Conservation (phyloP, 2,797 vertebrate genomes). For the Tenualosa ilisha region DNA sequence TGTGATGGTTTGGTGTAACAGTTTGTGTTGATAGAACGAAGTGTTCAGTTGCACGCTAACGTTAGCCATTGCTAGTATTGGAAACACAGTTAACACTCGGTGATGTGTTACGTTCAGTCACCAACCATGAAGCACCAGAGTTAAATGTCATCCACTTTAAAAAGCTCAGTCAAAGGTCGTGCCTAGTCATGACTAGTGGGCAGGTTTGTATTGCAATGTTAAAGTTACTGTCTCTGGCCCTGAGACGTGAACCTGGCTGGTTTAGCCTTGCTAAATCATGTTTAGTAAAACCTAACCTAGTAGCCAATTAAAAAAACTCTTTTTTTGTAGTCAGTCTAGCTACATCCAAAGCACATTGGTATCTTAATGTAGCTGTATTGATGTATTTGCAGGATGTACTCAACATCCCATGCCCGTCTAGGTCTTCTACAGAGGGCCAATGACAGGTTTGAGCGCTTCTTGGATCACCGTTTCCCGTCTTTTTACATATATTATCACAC, state of each 20-base stretch:
- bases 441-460: slow-evolving; percentile 31
- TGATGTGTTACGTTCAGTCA: not conserved
- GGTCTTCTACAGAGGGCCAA: slow-evolving; percentile 39
- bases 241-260: not conserved
- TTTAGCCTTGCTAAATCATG: not conserved
- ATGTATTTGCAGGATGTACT: slow-evolving; percentile 18
- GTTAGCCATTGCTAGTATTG: not conserved
- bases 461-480: slow-evolving; percentile 36
- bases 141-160: slow-evolving; percentile 11
- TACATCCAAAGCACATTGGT: not conserved
- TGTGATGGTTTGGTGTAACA: not conserved
- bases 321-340: not conserved
- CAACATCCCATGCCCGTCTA: slow-evolving; percentile 27
- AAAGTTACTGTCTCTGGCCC: not conserved
- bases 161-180: not conserved
- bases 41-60: not conserved
- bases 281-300: no score
- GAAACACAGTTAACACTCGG: not conserved
- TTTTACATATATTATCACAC: slow-evolving; percentile 37
- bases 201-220: not conserved
- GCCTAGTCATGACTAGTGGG: not conserved
- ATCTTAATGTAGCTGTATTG: not conserved
- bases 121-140: not conserved
- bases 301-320: no score
- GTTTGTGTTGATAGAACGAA: not conserved